phyloP scores from a whole-genome alignment of 2,797 vertebrate genomes.

The Balearica regulorum region DNA sequence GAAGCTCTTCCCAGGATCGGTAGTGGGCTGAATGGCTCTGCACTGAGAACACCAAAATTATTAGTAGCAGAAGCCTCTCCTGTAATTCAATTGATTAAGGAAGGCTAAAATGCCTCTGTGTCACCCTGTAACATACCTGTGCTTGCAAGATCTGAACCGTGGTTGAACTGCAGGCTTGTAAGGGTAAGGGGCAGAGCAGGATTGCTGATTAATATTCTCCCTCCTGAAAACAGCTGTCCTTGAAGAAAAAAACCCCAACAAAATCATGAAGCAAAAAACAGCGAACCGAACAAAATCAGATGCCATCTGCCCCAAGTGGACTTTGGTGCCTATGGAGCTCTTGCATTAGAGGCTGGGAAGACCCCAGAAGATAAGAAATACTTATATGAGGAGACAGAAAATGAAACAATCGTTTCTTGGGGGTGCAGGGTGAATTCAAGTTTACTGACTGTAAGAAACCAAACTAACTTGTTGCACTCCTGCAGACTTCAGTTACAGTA shows the following conservation, averaged over 20 bases:
- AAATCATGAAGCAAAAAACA: fast-evolving
- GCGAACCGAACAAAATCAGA: neutral
- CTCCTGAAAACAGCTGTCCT: neutral
- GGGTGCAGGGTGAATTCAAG: neutral
- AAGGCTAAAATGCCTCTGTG: neutral
- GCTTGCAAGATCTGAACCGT: neutral
- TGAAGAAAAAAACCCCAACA: neutral
- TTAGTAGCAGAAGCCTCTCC: neutral
- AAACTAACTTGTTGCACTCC: neutral
- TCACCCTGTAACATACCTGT: neutral
- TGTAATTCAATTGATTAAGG: neutral
- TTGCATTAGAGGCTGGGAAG: neutral
- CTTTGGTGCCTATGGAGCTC: neutral
- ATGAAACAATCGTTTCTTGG: neutral
- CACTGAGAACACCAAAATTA: neutral
- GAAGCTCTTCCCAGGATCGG: fast-evolving
- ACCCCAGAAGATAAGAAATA: neutral
- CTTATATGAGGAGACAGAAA: neutral
- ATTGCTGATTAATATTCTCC: neutral
- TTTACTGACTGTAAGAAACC: neutral
- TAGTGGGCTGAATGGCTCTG: neutral
- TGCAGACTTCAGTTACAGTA: neutral
- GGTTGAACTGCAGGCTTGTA: neutral
- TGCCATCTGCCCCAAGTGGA: neutral
- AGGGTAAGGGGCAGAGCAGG: neutral